A percentile compares a stretch with the other conserved stretches of the same genome.
Conservation (phyloP, 2,888 invertebrate genomes). For the Neelides folsomi region DNA sequence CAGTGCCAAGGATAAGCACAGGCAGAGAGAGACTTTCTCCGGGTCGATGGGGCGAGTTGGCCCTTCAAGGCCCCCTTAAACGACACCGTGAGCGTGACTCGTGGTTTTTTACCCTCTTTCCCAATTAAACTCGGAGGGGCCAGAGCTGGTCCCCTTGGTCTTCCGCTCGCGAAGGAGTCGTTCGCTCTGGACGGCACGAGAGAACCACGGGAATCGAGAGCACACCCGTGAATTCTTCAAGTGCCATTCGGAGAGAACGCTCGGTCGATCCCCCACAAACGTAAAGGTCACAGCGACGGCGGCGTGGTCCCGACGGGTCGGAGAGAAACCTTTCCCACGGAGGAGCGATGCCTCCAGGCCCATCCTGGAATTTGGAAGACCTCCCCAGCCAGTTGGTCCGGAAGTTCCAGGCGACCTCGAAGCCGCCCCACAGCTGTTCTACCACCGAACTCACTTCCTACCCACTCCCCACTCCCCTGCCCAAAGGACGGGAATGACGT, state of each 20-base stretch:
- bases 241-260: conserved; percentile 37
- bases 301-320: too few relatives aligned
- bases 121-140: neutral
- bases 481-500: too few relatives aligned
- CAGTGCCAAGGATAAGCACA: conserved; percentile 48
- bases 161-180: conserved; percentile 4
- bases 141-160: neutral
- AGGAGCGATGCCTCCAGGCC: too few relatives aligned
- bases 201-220: conserved; percentile 36
- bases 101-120: too few relatives aligned
- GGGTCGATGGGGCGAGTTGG: neutral
- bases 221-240: conserved; percentile 38
- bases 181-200: conserved; percentile 36
- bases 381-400: conserved; percentile 1
- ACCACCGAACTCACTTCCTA: conserved; percentile 6
- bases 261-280: neutral
- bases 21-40: conserved; percentile 9
- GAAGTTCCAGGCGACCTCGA: conserved; percentile 1
- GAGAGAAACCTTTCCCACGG: too few relatives aligned
- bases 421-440: conserved; percentile 9
- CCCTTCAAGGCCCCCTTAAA: neutral
- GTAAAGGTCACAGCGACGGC: too few relatives aligned
- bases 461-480: neutral
- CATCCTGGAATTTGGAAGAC: neutral
- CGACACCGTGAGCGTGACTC: neutral